Evolutionary conservation across 2,113 vertebrate species (phyloP).

Genomic region (Notechis scutatus): DNA sequence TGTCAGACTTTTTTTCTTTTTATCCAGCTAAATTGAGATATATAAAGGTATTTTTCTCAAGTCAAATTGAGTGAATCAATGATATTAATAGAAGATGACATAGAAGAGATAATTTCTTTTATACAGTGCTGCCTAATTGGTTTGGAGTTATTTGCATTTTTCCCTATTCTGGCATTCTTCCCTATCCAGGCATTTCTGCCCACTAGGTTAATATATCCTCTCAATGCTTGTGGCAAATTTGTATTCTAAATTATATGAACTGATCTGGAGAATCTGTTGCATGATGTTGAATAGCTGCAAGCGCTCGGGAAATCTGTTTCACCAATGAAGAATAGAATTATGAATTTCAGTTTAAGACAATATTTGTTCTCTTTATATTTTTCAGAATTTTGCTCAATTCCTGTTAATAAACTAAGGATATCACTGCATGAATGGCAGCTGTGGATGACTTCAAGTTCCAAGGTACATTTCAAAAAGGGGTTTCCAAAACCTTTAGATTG

Average conservation of each 20-base stretch:
- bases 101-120: background rate
- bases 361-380: background rate
- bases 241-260: background rate
- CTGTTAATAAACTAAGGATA: background rate
- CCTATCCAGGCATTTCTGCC: background rate
- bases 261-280: background rate
- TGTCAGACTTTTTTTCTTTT: background rate
- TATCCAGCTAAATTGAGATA: background rate
- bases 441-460: constrained; percentile 77
- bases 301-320: background rate
- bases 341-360: background rate
- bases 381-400: constrained; percentile 2
- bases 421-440: constrained; percentile 68
- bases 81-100: background rate
- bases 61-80: background rate
- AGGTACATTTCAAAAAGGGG: constrained; percentile 59
- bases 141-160: background rate
- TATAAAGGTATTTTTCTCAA: background rate
- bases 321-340: background rate
- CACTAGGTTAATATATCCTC: background rate
- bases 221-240: background rate
- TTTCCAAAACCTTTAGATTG: background rate
- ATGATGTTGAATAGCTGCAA: background rate
- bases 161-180: background rate
- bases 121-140: background rate